These are phyloP conservation scores for Morus bassanus DNA, from an alignment of 2,797 vertebrate genomes.

Conservation along the genomic window DNA sequence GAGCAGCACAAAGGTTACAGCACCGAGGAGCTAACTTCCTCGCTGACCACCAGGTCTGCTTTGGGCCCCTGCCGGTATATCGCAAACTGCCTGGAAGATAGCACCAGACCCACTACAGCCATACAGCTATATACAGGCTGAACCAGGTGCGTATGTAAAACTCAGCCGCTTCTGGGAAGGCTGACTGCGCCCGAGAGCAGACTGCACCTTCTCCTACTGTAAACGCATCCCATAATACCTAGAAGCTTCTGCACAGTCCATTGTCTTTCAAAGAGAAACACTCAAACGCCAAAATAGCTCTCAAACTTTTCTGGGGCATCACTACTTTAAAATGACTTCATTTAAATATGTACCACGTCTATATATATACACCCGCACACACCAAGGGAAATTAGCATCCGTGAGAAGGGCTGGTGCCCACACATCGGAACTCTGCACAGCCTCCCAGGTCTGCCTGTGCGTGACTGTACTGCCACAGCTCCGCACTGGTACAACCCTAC, in stretches of 20 bases:
- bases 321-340: conserved; percentile 1
- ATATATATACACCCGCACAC: neutral
- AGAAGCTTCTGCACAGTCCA: neutral
- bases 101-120: neutral
- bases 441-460: neutral
- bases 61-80: neutral
- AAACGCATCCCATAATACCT: neutral
- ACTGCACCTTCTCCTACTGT: neutral
- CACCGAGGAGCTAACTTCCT: neutral
- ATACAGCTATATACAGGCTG: neutral
- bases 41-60: neutral
- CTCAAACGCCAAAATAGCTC: neutral
- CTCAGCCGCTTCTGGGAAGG: neutral
- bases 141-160: neutral
- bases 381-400: neutral
- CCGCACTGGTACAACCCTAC: neutral
- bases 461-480: neutral
- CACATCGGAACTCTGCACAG: neutral
- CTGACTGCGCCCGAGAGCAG: neutral
- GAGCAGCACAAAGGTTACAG: neutral
- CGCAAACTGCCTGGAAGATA: neutral
- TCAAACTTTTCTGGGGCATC: conserved; percentile 55
- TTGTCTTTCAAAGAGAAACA: conserved; percentile 23
- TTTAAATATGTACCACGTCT: conserved; percentile 16
- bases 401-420: neutral